These are phyloP conservation scores for Gymnopithys bicolor DNA, from an alignment of 2,797 vertebrate species.

Conservation along the genomic window DNA sequence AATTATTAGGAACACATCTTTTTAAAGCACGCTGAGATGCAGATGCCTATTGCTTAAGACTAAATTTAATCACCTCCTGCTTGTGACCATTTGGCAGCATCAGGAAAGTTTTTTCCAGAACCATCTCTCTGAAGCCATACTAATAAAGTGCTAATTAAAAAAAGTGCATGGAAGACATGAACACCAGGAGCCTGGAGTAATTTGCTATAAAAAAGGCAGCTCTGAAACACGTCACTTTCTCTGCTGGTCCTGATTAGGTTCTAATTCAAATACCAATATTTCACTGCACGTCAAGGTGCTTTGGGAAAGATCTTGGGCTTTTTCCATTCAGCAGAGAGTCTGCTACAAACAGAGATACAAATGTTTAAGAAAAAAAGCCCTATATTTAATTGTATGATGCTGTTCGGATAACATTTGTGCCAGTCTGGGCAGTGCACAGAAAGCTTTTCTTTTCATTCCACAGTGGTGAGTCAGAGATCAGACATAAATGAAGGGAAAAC, in stretches of 20 bases:
- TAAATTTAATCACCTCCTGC: constrained; percentile 79
- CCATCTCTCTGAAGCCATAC: constrained; percentile 80
- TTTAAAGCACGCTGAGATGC: constrained; percentile 58
- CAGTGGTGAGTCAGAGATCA: constrained; percentile 57
- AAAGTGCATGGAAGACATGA: constrained; percentile 86
- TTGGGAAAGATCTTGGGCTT: constrained; percentile 71
- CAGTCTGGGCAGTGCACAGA: neutral
- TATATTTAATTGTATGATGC: constrained; percentile 69
- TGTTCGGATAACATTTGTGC: constrained; percentile 38
- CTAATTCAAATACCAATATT: constrained; percentile 89
- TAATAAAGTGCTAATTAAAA: constrained; percentile 93
- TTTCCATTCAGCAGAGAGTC: constrained; percentile 63
- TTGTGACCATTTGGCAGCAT: constrained; percentile 78
- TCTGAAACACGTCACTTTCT: constrained; percentile 78
- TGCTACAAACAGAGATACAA: constrained; percentile 54
- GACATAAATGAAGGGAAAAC: constrained; percentile 29
- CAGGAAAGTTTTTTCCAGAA: constrained; percentile 75
- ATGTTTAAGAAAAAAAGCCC: neutral
- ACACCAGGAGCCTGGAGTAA: constrained; percentile 88
- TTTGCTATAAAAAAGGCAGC: constrained; percentile 89
- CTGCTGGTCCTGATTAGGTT: constrained; percentile 85
- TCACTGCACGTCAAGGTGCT: constrained; percentile 78
- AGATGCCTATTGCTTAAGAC: constrained; percentile 70
- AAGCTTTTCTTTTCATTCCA: constrained; percentile 55
- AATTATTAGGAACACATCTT: constrained; percentile 63